Conservation (phyloP, 1,140 invertebrate genomes). For the Andrena cerasifolii region DNA sequence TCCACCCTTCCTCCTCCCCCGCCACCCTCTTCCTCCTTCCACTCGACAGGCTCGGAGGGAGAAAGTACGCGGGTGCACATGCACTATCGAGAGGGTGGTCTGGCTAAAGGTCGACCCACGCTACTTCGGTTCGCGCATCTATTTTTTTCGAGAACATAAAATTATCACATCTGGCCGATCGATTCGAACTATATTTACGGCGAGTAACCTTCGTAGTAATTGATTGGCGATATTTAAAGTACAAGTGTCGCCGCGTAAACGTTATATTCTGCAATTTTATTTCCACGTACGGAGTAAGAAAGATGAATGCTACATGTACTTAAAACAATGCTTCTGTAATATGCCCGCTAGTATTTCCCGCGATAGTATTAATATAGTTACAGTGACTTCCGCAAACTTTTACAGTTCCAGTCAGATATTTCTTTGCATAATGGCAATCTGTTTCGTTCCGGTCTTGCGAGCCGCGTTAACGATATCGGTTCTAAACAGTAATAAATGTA, state of each 20-base stretch:
- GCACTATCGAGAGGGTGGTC: slow-evolving; percentile 49
- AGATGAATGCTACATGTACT: slow-evolving; percentile 24
- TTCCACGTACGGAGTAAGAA: slow-evolving; percentile 21
- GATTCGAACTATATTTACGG: slow-evolving; percentile 25
- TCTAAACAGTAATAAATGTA: slow-evolving; percentile 33
- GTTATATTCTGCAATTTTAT: slow-evolving; percentile 22
- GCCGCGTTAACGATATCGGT: slow-evolving; percentile 53
- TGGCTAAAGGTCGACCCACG: slow-evolving; percentile 64
- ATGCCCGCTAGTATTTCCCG: neutral
- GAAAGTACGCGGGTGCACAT: slow-evolving; percentile 40
- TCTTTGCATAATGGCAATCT: slow-evolving; percentile 15
- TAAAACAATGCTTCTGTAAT: slow-evolving; percentile 4
- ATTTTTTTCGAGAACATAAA: slow-evolving; percentile 37
- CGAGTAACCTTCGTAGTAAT: slow-evolving; percentile 27
- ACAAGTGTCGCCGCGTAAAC: neutral
- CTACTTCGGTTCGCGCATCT: slow-evolving; percentile 53
- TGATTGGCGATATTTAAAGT: slow-evolving; percentile 41
- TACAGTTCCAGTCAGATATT: neutral
- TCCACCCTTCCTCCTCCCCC: too few species aligned
- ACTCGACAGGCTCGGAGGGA: slow-evolving; percentile 33
- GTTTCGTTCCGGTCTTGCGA: slow-evolving; percentile 43
- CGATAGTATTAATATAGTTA: neutral
- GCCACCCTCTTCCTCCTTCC: slow-evolving; percentile 12
- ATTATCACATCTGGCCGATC: slow-evolving; percentile 14
- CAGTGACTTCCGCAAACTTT: neutral